A percentile compares a stretch with the other conserved stretches of the same genome.
phyloP scores from a whole-genome alignment of 2,888 invertebrate genomes.

The Tubulanus polymorphus region DNA sequence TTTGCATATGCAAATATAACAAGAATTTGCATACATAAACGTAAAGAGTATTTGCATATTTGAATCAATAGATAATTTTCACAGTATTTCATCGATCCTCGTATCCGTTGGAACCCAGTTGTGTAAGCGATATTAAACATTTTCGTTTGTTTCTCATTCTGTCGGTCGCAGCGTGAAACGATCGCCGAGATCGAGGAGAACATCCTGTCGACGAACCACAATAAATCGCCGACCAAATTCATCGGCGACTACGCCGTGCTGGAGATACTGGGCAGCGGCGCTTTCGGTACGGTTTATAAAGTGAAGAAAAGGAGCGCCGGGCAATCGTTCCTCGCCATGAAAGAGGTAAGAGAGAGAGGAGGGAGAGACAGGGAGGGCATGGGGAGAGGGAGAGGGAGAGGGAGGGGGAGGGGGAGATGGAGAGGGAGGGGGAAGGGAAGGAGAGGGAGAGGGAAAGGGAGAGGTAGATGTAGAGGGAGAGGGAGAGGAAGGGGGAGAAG shows the following conservation, averaged over 20 bases:
- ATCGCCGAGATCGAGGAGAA: constrained; percentile 41
- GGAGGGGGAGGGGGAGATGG: no score
- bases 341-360: constrained; percentile 51
- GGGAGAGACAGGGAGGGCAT: neutral
- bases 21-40: no score
- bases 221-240: constrained; percentile 38
- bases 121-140: neutral
- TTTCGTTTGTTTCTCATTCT: neutral
- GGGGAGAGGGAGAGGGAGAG: no score
- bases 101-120: no score
- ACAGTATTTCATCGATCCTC: no score
- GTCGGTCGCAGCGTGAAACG: constrained; percentile 29
- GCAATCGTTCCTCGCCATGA: constrained; percentile 52
- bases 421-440: no score
- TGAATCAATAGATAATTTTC: no score
- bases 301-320: constrained; percentile 46
- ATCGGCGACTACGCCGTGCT: constrained; percentile 54
- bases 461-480: no score
- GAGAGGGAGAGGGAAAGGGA: no score
- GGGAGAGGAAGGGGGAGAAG: neutral
- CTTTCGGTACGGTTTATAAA: constrained; percentile 56
- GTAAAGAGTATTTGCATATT: no score
- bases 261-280: constrained; percentile 55
- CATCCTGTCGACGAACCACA: constrained; percentile 42
- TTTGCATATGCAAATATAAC: no score